Conservation (phyloP, 2,888 invertebrate genomes). For the Epinotia demarniana region DNA sequence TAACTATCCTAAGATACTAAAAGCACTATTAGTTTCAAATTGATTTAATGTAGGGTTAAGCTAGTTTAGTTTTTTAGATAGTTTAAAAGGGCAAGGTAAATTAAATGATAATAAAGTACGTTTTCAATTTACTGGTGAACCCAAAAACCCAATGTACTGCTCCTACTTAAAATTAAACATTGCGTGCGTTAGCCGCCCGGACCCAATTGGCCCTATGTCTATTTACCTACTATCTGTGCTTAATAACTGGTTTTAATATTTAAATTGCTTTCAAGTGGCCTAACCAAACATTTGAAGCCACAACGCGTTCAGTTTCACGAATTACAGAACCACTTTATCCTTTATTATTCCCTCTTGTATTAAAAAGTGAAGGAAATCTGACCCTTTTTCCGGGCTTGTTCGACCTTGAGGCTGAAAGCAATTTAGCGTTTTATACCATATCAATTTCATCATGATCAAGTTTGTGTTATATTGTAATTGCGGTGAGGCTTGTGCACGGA, state of each 20-base stretch:
- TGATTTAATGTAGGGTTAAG: too few relatives aligned
- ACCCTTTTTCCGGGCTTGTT: slow-evolving; percentile 56
- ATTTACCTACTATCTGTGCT: slow-evolving; percentile 19
- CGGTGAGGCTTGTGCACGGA: too few relatives aligned
- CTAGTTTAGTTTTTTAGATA: too few relatives aligned
- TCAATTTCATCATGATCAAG: slow-evolving; percentile 22
- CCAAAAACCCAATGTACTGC: neutral
- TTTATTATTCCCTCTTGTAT: slow-evolving; percentile 37
- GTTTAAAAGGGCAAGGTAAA: neutral
- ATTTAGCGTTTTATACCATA: slow-evolving; percentile 47
- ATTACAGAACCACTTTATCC: slow-evolving; percentile 50
- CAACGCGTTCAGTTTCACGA: slow-evolving; percentile 7
- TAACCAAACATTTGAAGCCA: slow-evolving; percentile 30
- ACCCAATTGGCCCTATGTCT: neutral
- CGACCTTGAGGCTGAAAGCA: slow-evolving; percentile 56
- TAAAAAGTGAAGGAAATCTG: slow-evolving; percentile 58
- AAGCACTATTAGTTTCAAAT: too few relatives aligned
- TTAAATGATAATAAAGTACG: neutral
- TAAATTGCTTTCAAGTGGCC: slow-evolving; percentile 29
- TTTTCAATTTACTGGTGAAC: neutral
- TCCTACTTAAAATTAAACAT: slow-evolving; percentile 1
- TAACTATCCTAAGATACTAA: too few relatives aligned
- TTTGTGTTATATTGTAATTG: slow-evolving; percentile 7
- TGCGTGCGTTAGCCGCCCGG: slow-evolving; percentile 6
- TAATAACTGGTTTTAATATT: slow-evolving; percentile 31